Conservation (phyloP, 2,797 vertebrate genomes). For the Gadopsis bispinosus region DNA sequence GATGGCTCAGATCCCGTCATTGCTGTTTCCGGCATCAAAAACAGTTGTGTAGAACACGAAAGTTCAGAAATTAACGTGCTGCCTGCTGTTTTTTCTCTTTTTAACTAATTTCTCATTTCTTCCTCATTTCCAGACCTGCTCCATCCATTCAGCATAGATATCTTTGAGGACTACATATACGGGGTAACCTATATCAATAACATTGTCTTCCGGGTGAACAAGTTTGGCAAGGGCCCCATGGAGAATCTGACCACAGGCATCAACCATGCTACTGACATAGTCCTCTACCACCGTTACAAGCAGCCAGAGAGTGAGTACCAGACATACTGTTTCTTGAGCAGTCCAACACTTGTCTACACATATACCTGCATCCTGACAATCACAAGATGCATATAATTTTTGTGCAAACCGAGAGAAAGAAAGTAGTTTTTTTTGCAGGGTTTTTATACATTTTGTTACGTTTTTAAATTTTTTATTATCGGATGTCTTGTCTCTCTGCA, state of each 20-base stretch:
- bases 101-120: neutral
- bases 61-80: neutral
- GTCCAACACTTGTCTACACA: neutral
- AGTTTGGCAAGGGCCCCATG: conserved; percentile 92
- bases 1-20: conserved; percentile 93
- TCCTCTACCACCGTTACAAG: conserved; percentile 95
- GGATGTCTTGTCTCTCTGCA: conserved; percentile 37
- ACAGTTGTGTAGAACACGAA: conserved; percentile 85
- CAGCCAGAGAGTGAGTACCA: conserved; percentile 91
- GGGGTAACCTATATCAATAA: conserved; percentile 97
- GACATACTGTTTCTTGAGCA: neutral
- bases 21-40: conserved; percentile 90
- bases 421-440: neutral
- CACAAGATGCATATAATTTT: neutral
- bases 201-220: conserved; percentile 95
- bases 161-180: conserved; percentile 98
- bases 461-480: conserved; percentile 7
- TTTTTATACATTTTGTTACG: neutral
- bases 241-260: conserved; percentile 94
- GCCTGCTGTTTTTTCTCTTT: rapidly evolving
- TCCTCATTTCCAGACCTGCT: conserved; percentile 86
- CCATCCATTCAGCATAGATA: conserved; percentile 96
- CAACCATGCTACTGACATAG: conserved; percentile 95
- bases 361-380: neutral
- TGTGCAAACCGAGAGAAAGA: neutral